phyloP scores from a whole-genome alignment of 2,888 invertebrate genomes.

The Hymenopus coronatus region DNA sequence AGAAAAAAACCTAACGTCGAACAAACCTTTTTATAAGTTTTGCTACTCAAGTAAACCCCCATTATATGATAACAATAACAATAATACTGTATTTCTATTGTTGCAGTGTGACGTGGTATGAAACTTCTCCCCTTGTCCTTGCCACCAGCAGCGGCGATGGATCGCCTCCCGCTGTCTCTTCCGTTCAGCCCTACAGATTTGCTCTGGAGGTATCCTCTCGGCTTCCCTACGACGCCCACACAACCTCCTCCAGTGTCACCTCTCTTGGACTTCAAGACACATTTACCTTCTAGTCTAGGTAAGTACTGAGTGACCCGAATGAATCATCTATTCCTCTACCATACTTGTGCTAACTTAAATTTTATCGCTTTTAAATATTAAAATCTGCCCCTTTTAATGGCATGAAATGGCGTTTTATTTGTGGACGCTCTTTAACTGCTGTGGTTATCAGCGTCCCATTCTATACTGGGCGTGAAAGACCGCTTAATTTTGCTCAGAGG shows the following conservation, averaged over 20 bases:
- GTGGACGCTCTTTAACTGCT: too few relatives aligned
- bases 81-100: neutral
- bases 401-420: too few relatives aligned
- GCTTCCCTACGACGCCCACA: conserved; percentile 48
- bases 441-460: too few relatives aligned
- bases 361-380: too few relatives aligned
- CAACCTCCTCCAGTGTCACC: conserved; percentile 41
- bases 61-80: too few relatives aligned
- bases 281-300: conserved; percentile 74
- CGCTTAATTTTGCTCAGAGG: too few relatives aligned
- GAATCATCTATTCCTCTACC: neutral
- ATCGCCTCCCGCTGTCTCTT: conserved; percentile 71
- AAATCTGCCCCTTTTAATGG: too few relatives aligned
- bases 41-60: too few relatives aligned
- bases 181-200: conserved; percentile 79
- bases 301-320: conserved; percentile 32
- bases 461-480: too few relatives aligned
- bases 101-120: conserved; percentile 43
- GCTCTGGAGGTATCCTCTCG: conserved; percentile 77
- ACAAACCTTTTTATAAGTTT: too few relatives aligned
- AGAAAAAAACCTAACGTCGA: too few relatives aligned
- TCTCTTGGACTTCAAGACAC: conserved; percentile 80
- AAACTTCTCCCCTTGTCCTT: conserved; percentile 57
- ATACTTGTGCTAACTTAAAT: neutral
- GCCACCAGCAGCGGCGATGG: conserved; percentile 70